Percentiles rank a stretch among this genome's conserved stretches.
Conservation (phyloP, 2,888 invertebrate genomes). For the Luperina testacea region DNA sequence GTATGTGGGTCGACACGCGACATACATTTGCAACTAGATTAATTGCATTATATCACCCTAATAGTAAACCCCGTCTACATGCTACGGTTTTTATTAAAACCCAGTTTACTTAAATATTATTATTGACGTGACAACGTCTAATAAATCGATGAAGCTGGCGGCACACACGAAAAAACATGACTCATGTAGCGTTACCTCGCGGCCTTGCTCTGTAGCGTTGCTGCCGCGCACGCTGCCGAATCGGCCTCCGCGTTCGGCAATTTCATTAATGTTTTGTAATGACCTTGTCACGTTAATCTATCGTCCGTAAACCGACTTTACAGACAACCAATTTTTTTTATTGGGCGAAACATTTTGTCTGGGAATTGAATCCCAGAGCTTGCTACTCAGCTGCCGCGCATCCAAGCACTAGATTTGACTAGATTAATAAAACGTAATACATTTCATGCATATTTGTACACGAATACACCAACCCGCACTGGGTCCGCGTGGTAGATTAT, state of each 20-base stretch:
- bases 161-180: too few species aligned
- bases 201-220: too few species aligned
- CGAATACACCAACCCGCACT: background rate
- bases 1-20: slow-evolving; percentile 24
- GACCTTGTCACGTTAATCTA: too few species aligned
- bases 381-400: background rate
- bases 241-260: too few species aligned
- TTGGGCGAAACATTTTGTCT: background rate
- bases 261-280: too few species aligned
- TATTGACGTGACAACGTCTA: too few species aligned
- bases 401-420: background rate
- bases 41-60: slow-evolving; percentile 3
- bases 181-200: too few species aligned
- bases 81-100: background rate
- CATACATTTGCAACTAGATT: slow-evolving; percentile 9
- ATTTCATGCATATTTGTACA: background rate
- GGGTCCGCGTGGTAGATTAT: background rate
- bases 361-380: background rate
- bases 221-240: too few species aligned
- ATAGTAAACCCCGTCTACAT: background rate
- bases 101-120: background rate
- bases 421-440: background rate
- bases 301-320: too few species aligned
- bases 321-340: too few species aligned
- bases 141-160: too few species aligned